These are phyloP conservation scores for Piscicola geometra DNA, from an alignment of 2,888 invertebrate genomes.

Conservation along the genomic window DNA sequence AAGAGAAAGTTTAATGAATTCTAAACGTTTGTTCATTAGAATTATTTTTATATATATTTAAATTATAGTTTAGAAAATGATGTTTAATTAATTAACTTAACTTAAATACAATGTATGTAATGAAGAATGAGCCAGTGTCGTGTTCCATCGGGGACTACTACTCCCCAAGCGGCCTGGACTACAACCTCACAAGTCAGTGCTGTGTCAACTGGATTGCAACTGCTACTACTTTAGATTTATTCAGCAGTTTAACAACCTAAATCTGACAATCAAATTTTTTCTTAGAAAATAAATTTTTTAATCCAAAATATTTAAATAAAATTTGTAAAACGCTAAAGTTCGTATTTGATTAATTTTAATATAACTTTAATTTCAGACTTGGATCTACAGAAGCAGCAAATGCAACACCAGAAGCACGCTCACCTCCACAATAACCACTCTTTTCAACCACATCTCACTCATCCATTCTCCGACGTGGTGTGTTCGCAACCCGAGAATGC, in stretches of 20 bases:
- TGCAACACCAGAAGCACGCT: not conserved
- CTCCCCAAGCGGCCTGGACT: not conserved
- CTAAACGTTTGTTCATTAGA: too few species aligned
- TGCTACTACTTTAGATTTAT: too few species aligned
- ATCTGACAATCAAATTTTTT: too few species aligned
- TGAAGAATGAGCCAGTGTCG: not conserved
- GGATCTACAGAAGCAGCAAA: conserved; percentile 10
- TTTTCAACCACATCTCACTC: not conserved
- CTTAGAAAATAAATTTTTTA: too few species aligned
- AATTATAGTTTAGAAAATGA: too few species aligned
- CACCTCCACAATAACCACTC: not conserved
- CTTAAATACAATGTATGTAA: too few species aligned
- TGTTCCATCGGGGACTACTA: not conserved
- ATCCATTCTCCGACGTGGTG: not conserved
- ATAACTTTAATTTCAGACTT: not conserved
- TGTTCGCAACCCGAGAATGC: not conserved
- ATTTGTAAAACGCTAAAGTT: too few species aligned
- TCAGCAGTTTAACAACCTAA: too few species aligned
- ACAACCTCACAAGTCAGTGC: not conserved
- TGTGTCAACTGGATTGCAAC: not conserved
- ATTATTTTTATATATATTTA: too few species aligned
- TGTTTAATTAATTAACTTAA: too few species aligned
- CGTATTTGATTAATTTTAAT: too few species aligned
- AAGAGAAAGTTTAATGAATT: not conserved
- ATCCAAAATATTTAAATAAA: too few species aligned